These are phyloP conservation scores for Carassius auratus DNA, from an alignment of 2,113 vertebrate genomes.

Conservation along the genomic window DNA sequence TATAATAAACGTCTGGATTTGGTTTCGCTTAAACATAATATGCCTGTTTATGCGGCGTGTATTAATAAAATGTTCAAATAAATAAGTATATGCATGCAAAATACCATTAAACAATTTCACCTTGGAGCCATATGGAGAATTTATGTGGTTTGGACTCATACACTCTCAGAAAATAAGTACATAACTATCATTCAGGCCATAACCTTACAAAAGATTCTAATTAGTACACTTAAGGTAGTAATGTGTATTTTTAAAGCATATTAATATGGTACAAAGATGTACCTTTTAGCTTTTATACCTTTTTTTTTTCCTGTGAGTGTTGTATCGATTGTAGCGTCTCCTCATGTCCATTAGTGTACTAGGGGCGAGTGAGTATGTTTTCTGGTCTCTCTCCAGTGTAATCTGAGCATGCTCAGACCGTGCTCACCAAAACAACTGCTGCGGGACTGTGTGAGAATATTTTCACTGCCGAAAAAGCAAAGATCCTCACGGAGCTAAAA, in stretches of 20 bases:
- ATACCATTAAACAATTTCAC: not conserved
- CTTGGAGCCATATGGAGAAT: not conserved
- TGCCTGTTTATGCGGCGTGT: too few species aligned
- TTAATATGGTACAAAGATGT: too few species aligned
- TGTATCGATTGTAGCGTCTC: not conserved
- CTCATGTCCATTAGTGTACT: not conserved
- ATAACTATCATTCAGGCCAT: too few species aligned
- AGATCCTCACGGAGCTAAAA: conserved; percentile 7
- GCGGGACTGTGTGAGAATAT: not conserved
- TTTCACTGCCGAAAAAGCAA: not conserved
- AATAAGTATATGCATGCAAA: not conserved
- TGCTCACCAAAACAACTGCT: not conserved
- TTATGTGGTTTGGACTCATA: not conserved
- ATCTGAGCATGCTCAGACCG: not conserved
- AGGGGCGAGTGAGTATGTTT: not conserved
- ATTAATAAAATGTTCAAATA: not conserved
- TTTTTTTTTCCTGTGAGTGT: too few species aligned
- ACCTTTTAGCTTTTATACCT: too few species aligned
- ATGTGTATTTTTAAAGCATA: too few species aligned
- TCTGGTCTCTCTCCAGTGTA: not conserved
- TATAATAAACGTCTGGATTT: conserved; percentile 1
- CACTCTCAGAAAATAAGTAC: too few species aligned
- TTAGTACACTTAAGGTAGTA: too few species aligned
- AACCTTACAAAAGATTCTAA: too few species aligned
- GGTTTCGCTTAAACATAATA: not conserved